Percentiles rank a stretch among this genome's conserved stretches.
Evolutionary conservation across 2,888 invertebrate species (phyloP).

Genomic region (Plusia festucae): DNA sequence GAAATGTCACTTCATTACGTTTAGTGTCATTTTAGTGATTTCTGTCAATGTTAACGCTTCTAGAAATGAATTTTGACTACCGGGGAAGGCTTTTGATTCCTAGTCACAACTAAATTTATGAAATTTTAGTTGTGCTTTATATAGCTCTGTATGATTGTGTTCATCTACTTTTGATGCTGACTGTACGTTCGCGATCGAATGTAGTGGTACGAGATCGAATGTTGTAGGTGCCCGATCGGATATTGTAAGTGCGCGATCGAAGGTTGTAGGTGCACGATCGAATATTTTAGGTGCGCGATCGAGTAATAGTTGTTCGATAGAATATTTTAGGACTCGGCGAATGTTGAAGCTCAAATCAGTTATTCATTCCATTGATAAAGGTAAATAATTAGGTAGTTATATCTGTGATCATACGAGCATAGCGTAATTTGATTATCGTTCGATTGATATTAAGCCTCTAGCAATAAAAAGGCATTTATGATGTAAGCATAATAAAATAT

Average conservation of each 20-base stretch:
- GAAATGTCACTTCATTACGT: no score
- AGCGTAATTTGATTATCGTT: constrained; percentile 13
- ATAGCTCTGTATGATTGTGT: no score
- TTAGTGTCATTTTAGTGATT: no score
- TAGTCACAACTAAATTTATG: no score
- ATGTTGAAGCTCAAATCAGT: constrained; percentile 38
- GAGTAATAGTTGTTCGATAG: not conserved
- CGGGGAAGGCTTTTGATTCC: no score
- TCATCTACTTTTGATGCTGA: no score
- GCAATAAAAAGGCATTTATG: constrained; percentile 40
- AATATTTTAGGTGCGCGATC: not conserved
- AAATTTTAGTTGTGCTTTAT: no score
- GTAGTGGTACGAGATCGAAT: not conserved
- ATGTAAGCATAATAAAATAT: constrained; percentile 23
- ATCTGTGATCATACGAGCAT: constrained; percentile 32
- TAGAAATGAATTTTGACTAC: no score
- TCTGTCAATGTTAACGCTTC: no score
- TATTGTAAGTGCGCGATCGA: not conserved
- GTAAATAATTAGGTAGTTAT: constrained; percentile 19
- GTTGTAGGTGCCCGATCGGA: not conserved
- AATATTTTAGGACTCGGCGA: constrained; percentile 7
- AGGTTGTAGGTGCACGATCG: not conserved
- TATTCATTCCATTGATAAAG: constrained; percentile 46
- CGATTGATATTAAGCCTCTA: constrained; percentile 26
- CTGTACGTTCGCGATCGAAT: no score